A percentile compares a stretch with the other conserved stretches of the same genome.
phyloP scores from a whole-genome alignment of 2,797 vertebrate genomes.

The Rhodeus uyekii region DNA sequence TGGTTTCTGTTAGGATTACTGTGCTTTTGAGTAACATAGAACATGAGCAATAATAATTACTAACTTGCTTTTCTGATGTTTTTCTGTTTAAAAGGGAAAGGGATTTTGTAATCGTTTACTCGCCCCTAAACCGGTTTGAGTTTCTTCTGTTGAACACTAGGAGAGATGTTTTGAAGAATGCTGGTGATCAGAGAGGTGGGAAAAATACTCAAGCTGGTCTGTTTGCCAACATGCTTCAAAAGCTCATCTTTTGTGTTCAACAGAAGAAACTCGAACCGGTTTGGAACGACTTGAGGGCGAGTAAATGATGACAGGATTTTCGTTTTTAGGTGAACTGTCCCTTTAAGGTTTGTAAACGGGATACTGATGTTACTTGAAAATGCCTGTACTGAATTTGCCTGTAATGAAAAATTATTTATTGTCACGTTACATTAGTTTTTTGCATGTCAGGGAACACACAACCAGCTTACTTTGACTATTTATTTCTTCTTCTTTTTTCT shows the following conservation, averaged over 20 bases:
- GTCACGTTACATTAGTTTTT: background rate
- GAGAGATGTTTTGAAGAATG: background rate
- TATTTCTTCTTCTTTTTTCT: background rate
- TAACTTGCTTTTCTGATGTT: too few species aligned
- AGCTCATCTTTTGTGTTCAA: background rate
- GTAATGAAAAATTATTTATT: slow-evolving; percentile 4
- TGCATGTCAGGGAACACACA: background rate
- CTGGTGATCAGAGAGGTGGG: background rate
- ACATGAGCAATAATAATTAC: too few species aligned
- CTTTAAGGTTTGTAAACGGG: background rate
- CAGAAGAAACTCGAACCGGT: background rate
- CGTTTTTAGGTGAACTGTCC: background rate
- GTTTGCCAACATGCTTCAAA: background rate
- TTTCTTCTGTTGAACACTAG: background rate
- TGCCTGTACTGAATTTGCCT: background rate
- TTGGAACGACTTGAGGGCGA: background rate
- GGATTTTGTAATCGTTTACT: too few species aligned
- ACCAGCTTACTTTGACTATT: background rate
- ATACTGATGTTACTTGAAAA: slow-evolving; percentile 33
- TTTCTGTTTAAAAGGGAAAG: too few species aligned
- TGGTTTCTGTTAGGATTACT: background rate
- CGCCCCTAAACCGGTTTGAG: background rate
- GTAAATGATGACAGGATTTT: background rate
- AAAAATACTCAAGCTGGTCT: too few species aligned
- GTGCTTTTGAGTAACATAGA: background rate